A percentile compares a stretch with the other conserved stretches of the same genome.
Evolutionary conservation across 2,113 vertebrate genomes (phyloP).

Genomic region (Pipa parva): DNA sequence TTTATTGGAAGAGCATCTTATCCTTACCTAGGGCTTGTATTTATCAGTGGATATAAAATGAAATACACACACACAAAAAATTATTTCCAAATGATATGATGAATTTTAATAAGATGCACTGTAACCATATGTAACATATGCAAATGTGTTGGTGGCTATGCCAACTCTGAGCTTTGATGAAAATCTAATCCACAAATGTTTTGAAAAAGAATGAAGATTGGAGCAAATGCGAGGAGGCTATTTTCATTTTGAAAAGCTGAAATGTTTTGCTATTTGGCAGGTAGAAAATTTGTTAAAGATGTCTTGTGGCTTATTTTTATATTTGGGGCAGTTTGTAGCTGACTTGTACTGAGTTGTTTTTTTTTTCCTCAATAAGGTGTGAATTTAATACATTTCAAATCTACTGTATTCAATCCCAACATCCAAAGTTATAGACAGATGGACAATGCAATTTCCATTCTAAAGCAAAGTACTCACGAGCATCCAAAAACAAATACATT

Average conservation of each 20-base stretch:
- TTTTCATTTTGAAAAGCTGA: constrained; percentile 26
- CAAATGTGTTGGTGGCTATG: constrained; percentile 20
- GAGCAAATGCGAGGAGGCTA: constrained; percentile 23
- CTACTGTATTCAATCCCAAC: constrained; percentile 33
- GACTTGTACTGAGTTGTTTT: constrained; percentile 27
- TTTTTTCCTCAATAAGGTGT: constrained; percentile 26
- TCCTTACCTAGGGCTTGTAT: constrained; percentile 34
- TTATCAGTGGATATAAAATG: constrained; percentile 35
- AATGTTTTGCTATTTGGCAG: constrained; percentile 32
- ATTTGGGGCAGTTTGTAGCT: constrained; percentile 28
- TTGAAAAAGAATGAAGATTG: constrained; percentile 29
- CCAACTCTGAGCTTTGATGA: constrained; percentile 38
- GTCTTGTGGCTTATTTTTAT: background rate
- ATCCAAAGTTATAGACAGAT: constrained; percentile 40
- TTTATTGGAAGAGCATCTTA: constrained; percentile 28
- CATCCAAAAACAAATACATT: constrained; percentile 39
- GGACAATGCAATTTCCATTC: constrained; percentile 40
- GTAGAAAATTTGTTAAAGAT: constrained; percentile 25
- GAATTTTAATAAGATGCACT: constrained; percentile 39
- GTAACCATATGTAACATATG: constrained; percentile 36
- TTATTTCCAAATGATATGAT: constrained; percentile 38
- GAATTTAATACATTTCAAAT: constrained; percentile 36
- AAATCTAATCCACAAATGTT: constrained; percentile 36
- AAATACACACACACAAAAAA: constrained; percentile 31
- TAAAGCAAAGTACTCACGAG: constrained; percentile 40